phyloP scores from a whole-genome alignment of 2,113 vertebrate genomes.

The Chaenogobius annularis region DNA sequence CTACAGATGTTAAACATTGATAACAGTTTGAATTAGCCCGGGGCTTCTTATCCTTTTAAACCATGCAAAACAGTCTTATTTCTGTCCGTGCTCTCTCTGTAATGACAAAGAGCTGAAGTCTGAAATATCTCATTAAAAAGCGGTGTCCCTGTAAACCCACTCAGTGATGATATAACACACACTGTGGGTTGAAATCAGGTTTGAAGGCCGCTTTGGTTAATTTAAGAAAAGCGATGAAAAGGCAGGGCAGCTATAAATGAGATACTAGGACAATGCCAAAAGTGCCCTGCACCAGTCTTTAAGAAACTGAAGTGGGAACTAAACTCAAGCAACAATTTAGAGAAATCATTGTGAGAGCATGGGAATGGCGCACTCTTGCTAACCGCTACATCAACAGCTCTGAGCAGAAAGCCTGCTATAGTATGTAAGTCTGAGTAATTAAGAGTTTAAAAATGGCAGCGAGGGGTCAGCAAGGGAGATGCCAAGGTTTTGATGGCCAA shows the following conservation, averaged over 20 bases:
- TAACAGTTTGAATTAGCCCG: background rate
- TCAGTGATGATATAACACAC: background rate
- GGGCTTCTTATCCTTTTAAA: background rate
- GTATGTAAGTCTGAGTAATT: background rate
- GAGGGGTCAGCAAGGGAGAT: slow-evolving; percentile 16
- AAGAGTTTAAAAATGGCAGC: background rate
- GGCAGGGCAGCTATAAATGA: slow-evolving; percentile 44
- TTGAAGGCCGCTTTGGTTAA: slow-evolving; percentile 51
- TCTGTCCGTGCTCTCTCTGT: no score
- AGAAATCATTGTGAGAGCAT: background rate
- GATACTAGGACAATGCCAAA: slow-evolving; percentile 57
- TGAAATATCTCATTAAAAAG: slow-evolving; percentile 11
- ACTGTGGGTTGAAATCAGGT: slow-evolving; percentile 40
- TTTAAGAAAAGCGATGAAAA: slow-evolving; percentile 48
- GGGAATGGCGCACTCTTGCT: background rate
- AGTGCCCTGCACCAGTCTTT: slow-evolving; percentile 28
- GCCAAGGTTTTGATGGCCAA: slow-evolving; percentile 53
- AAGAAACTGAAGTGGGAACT: slow-evolving; percentile 25
- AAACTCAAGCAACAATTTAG: background rate
- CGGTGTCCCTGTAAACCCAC: slow-evolving; percentile 1
- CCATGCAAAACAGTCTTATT: background rate
- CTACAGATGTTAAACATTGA: background rate
- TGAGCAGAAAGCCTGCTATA: background rate
- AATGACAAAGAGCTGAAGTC: background rate
- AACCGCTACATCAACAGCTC: background rate